Base-by-base conservation (phyloP, 2,888 invertebrate genomes). In the Lutraria lutraria region DNA sequence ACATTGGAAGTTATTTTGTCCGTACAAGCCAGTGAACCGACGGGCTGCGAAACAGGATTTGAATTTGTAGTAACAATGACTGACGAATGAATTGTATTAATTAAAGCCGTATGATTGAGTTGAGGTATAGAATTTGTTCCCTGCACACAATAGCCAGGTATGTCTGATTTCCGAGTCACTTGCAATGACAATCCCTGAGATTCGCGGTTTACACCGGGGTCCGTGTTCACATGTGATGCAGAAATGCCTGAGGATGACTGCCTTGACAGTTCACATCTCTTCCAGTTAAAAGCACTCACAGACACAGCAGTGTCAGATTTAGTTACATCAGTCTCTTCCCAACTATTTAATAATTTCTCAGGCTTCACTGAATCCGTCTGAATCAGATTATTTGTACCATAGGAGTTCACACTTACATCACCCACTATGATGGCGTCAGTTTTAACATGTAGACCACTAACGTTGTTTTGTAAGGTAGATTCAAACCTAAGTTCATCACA, bases 81-180 rank as follows among this genome's bases (percentile, higher is more conserved):
- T 76, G 76, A 76, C 29, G 34, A 31, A 76, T 76, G 76, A 34
- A 34, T 19, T 76, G 85, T 56, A 31, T 56, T 43, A 0, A 52
- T 21, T 19, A 56, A 56, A 31, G 80, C 76, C n/a, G 85, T n/a
- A 0, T 80, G 52, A 29, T 63, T 54, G 54, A 85, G 54, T 54
- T 80, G 85, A 85, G 85, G 85, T 85, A 85, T 80, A 43, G 60
- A 0, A 15, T 80, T 85, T 85, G 80, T 60, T 85, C 80, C 80
- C 76, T 76, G 76, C 15, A 25, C 76, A 25, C 76, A 19, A 31
- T 19, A 76, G 76, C 76, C 34, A 19, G 53, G 72, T 31, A 31
- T 76, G 52, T 84, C 84, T 15, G 25, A n/a, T 53, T 34, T 76
- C 19, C 54, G 84, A 76, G 85, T 43, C 60, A 76, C 56, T 79